Evolutionary conservation across 2,888 invertebrate genomes (phyloP).

Genomic region (Philonicus albiceps): DNA sequence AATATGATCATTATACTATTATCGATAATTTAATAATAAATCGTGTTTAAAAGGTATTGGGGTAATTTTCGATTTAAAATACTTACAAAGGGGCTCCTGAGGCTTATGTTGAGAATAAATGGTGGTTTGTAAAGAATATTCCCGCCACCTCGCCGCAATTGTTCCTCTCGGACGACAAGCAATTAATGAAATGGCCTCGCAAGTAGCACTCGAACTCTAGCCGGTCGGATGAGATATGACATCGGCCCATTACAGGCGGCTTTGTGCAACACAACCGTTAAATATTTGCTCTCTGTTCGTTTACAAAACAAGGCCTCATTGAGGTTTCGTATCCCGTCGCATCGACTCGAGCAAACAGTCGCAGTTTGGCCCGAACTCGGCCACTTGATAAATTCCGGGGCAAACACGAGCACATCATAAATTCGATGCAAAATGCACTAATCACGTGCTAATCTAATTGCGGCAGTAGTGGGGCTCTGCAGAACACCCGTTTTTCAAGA

Average conservation of each 20-base stretch:
- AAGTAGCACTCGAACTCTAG: neutral
- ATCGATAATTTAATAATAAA: too few species aligned
- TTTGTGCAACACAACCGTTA: neutral
- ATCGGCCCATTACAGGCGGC: neutral
- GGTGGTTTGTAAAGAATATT: neutral
- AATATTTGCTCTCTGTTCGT: slow-evolving; percentile 7
- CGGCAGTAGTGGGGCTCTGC: neutral
- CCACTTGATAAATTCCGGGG: slow-evolving; percentile 1
- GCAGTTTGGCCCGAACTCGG: neutral
- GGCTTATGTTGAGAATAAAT: too few species aligned
- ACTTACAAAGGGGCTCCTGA: too few species aligned
- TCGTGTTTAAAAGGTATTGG: too few species aligned
- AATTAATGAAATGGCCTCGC: neutral
- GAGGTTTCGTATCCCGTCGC: neutral
- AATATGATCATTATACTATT: too few species aligned
- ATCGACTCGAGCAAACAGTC: neutral
- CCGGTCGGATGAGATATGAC: neutral
- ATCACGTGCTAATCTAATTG: slow-evolving; percentile 26
- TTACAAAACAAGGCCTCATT: neutral
- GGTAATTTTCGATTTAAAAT: too few species aligned
- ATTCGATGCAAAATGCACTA: slow-evolving; percentile 10
- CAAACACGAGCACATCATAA: slow-evolving; percentile 9
- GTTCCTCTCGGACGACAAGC: neutral
- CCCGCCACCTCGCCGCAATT: neutral
- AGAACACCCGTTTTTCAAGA: neutral